A percentile compares a stretch with the other conserved stretches of the same genome.
These are phyloP conservation scores for Pterobdella sp. DNA, from an alignment of 2,888 invertebrate genomes.

Conservation along the genomic window DNA sequence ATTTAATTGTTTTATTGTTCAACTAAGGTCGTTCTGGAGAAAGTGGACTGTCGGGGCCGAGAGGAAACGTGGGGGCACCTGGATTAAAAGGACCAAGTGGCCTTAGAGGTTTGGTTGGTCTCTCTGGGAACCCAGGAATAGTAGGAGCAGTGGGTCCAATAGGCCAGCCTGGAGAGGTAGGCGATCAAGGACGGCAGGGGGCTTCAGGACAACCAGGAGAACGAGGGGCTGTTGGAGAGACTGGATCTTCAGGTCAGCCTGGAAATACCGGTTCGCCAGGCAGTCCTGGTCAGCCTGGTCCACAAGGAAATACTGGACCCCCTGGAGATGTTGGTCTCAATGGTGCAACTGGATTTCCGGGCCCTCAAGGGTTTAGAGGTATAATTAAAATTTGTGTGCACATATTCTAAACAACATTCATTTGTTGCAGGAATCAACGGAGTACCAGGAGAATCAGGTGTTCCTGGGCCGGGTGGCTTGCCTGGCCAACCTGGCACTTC, in stretches of 20 bases:
- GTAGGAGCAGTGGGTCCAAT: neutral
- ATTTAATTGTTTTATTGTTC: too few species aligned
- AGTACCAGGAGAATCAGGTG: neutral
- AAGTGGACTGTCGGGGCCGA: neutral
- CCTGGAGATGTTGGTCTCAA: constrained; percentile 27
- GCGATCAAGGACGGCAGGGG: constrained; percentile 40
- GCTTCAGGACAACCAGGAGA: constrained; percentile 38
- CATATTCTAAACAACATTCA: neutral
- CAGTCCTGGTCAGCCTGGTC: neutral
- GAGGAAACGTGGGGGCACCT: neutral
- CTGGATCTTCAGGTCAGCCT: constrained; percentile 28
- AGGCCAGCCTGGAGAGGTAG: constrained; percentile 32
- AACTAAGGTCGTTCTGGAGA: neutral
- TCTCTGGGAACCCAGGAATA: neutral
- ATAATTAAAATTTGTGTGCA: too few species aligned
- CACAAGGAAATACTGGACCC: constrained; percentile 17
- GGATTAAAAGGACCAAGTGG: neutral
- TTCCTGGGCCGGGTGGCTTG: neutral
- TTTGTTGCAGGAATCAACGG: neutral
- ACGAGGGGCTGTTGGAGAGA: neutral
- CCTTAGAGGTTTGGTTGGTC: neutral
- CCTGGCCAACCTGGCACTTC: constrained; percentile 29
- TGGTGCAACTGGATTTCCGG: constrained; percentile 17
- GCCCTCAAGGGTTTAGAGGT: neutral
- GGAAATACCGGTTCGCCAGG: constrained; percentile 6